Conservation (phyloP, 53 echinoderm and acorn worm species). For the Luidia sarsii region DNA sequence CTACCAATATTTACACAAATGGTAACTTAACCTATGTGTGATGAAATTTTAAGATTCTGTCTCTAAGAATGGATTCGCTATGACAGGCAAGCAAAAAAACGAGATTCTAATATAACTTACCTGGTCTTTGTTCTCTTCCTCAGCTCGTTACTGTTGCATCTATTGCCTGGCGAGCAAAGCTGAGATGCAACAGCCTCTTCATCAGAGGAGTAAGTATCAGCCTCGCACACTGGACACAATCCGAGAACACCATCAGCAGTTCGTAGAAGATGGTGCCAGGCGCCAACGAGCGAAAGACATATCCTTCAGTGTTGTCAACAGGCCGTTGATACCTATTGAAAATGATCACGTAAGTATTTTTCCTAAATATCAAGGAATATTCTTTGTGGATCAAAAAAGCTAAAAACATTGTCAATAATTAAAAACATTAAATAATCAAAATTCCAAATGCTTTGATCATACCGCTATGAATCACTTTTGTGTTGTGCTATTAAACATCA, state of each 20-base stretch:
- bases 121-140: background rate
- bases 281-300: conserved; percentile 17
- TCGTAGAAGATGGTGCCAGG: conserved; percentile 1
- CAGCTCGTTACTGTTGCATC: conserved; percentile 46
- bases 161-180: conserved; percentile 35
- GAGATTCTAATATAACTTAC: background rate
- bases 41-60: too few relatives aligned
- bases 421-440: too few relatives aligned
- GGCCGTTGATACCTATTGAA: conserved; percentile 19
- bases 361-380: too few relatives aligned
- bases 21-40: too few relatives aligned
- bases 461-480: too few relatives aligned
- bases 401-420: too few relatives aligned
- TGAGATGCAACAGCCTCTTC: background rate
- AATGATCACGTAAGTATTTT: conserved; percentile 36
- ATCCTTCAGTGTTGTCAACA: conserved; percentile 18
- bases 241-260: background rate
- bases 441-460: too few relatives aligned
- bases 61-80: too few relatives aligned
- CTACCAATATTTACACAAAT: too few relatives aligned
- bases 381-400: too few relatives aligned
- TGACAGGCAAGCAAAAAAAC: background rate
- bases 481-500: too few relatives aligned
- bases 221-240: conserved; percentile 3
- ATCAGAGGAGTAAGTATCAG: background rate